Base-by-base conservation (phyloP, 2,113 vertebrate species). In the Alectura lathami region DNA sequence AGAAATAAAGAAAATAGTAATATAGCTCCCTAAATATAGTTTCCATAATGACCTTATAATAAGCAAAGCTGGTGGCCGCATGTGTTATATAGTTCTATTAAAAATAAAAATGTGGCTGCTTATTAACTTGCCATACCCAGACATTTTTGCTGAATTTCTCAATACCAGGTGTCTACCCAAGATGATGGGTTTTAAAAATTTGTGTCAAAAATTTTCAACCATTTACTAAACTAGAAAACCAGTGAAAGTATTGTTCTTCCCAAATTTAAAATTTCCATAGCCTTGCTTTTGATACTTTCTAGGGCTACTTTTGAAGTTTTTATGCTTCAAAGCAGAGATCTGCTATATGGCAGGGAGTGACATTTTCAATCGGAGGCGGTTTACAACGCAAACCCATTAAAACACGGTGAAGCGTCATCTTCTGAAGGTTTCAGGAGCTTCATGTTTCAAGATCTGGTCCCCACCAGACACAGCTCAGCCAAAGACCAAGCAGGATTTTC, bases 1-100 rank as follows among this genome's bases (percentile, higher is more conserved):
- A 97, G 84, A 97, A 98, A 97, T 97, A 97, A 96, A 97, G 82
- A 89, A 91, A 94, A 96, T 78, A 84, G 89, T 96, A 97, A 96
- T 96, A 96, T 60, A 91, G 68, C 62, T 97, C 95, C 96, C 96
- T 89, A 94, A 97, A 96, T 96, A 96, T 91, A 96, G 70, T 96
- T 94, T 93, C 27, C 47, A 96, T 96, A 96, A 97, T 97, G 96
- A 96, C 95, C 96, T 97, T 96, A 92, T 88, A 91, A 89, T 92
- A 91, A 93, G 63, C 84, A 94, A 89, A 93, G 94, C 86, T 91
- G 86, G 89, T 94, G 94, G 94, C 94, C 89, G 86, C 67, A 89
- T 56, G 67, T 87, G 78, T 95, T 96, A 92, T 89, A 96, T 75
- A 97, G 95, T 97, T 95, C 62, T 66, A 82, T 84, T 91, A 85